Evolutionary conservation across 2,888 invertebrate genomes (phyloP), one percentile per base, ranked within the genome.

Genomic region (Perizoma affinitatum): DNA sequence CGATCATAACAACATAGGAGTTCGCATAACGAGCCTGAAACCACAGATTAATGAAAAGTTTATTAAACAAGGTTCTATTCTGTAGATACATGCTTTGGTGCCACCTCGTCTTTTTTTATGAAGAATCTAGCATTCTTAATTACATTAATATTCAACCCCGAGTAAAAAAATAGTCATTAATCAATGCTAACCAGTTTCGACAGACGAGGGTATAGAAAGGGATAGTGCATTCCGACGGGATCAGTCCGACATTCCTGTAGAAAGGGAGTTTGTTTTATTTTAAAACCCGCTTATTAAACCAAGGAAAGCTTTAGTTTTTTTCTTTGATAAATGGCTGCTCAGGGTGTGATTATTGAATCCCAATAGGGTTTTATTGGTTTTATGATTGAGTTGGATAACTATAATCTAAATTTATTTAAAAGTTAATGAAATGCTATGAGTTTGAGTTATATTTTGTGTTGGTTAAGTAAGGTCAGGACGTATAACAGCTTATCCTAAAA

Each of bases 181-280:
- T 90, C 90, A 89, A 82, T 76, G 70, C 68, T 83, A 88, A 89
- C 88, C 80, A 82, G 87, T 86, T 85, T 74, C 69, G 64, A 74
- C 74, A 72, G 69, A 67, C 67, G 65, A 66, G 73, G 8, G 62
- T 61, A 60, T 72, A 73, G 83, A 88, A 80, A 85, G 85, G 80
- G 86, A 88, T 71, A 83, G 84, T 82, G 72, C 83, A 88, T 88
- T 86, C 88, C 84, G 76, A 55, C 64, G 78, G 84, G 86, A 82
- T 78, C 79, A 74, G 74, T 63, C 69, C 74, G 70, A 72, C 79
- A 84, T 88, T 86, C 86, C 79, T 65, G 71, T 70, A 68, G 85
- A 88, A 88, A 89, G 87, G 79, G 83, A 88, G 86, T 82, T 74
- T 81, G 73, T 81, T 80, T 78, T 76, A 80, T 82, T 81, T 83